These are phyloP conservation scores for Drosophila malerkotliana DNA, from an alignment of 1,140 invertebrate genomes.

Conservation along the genomic window DNA sequence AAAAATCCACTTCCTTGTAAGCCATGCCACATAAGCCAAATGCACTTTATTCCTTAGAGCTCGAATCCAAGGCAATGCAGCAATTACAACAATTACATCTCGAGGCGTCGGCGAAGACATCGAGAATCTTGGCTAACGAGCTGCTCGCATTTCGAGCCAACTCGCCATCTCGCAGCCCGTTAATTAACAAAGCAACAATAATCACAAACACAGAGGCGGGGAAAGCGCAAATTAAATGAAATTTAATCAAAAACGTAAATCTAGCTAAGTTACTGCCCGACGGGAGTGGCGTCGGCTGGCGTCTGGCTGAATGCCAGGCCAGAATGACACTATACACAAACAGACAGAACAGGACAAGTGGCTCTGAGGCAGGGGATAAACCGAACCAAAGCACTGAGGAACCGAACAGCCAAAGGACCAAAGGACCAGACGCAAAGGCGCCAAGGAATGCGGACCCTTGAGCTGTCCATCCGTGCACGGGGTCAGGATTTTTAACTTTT, in stretches of 20 bases:
- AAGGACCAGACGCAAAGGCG: slow-evolving; percentile 44
- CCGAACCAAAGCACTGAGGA: slow-evolving; percentile 9
- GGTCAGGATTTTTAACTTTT: slow-evolving; percentile 14
- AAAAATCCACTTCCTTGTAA: background rate
- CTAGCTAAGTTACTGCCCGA: slow-evolving; percentile 65
- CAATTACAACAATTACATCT: slow-evolving; percentile 57
- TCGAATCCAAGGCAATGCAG: slow-evolving; percentile 21
- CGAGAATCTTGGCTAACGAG: slow-evolving; percentile 59
- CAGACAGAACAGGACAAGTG: slow-evolving; percentile 35
- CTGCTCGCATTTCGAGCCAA: slow-evolving; percentile 59
- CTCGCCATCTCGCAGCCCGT: slow-evolving; percentile 37
- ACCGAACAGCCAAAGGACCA: slow-evolving; percentile 11
- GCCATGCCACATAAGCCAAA: background rate
- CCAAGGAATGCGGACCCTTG: slow-evolving; percentile 55
- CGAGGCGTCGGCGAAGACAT: slow-evolving; percentile 27
- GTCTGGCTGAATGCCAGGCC: slow-evolving; percentile 38
- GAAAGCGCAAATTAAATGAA: slow-evolving; percentile 76
- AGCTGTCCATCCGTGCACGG: slow-evolving; percentile 37
- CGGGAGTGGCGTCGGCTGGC: slow-evolving; percentile 53
- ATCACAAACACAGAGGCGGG: slow-evolving; percentile 27
- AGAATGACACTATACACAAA: slow-evolving; percentile 54
- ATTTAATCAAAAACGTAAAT: slow-evolving; percentile 80
- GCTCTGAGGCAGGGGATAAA: slow-evolving; percentile 22
- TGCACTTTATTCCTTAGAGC: slow-evolving; percentile 12
- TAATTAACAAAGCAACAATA: slow-evolving; percentile 64